Evolutionary conservation across 2,797 vertebrate genomes (phyloP).

Genomic region (Tokudaia tokunoshimensis): DNA sequence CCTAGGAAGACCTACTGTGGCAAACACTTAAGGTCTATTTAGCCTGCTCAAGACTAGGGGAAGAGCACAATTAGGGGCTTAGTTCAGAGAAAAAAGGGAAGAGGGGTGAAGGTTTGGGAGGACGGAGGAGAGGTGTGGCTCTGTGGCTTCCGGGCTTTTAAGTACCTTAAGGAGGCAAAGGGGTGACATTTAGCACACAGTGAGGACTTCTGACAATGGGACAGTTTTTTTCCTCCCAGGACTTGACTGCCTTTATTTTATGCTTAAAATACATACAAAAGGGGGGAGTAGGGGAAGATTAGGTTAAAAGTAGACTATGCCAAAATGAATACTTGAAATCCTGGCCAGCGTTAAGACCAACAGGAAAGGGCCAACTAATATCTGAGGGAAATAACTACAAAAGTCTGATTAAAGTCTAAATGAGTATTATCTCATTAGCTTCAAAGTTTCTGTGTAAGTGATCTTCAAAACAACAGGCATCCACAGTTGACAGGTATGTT

Average conservation of each 20-base stretch:
- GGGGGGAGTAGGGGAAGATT: neutral
- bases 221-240: neutral
- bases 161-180: neutral
- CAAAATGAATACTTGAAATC: conserved; percentile 59
- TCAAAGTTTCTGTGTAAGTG: conserved; percentile 13
- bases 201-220: neutral
- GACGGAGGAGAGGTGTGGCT: neutral
- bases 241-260: conserved; percentile 81
- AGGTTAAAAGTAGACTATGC: conserved; percentile 22
- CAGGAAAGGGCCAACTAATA: conserved; percentile 42
- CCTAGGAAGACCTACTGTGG: too few relatives aligned
- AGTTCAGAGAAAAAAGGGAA: neutral
- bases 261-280: conserved; percentile 69
- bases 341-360: conserved; percentile 52
- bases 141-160: neutral
- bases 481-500: neutral
- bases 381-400: conserved; percentile 38
- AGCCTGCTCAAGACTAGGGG: too few relatives aligned
- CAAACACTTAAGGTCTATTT: too few relatives aligned
- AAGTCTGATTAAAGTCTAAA: neutral
- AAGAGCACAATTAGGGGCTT: neutral
- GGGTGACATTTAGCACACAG: neutral
- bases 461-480: neutral
- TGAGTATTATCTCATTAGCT: conserved; percentile 5
- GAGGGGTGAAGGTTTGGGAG: neutral